These are phyloP conservation scores for Imbricaverruca yamaguchii DNA, from an alignment of 2,888 invertebrate genomes.

Conservation along the genomic window DNA sequence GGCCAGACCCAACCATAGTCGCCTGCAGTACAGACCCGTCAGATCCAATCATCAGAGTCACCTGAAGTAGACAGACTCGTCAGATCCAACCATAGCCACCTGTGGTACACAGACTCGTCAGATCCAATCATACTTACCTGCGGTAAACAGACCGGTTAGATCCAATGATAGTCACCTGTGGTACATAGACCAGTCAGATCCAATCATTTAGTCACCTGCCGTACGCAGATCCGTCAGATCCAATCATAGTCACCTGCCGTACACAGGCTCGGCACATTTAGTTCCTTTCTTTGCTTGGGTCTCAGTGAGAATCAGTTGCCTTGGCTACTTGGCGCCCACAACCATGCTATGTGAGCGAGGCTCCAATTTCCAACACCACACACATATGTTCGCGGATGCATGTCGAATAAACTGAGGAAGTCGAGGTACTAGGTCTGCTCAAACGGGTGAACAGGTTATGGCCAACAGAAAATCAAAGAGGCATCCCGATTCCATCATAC, in stretches of 20 bases:
- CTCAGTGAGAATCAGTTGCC: too few relatives aligned
- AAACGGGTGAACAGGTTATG: too few relatives aligned
- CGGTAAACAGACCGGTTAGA: too few relatives aligned
- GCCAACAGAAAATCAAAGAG: too few relatives aligned
- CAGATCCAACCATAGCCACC: neutral
- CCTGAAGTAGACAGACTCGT: neutral
- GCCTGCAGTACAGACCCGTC: neutral
- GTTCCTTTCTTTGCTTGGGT: too few relatives aligned
- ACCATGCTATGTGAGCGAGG: too few relatives aligned
- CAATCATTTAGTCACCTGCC: neutral
- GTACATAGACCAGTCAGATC: neutral
- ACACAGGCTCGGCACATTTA: neutral
- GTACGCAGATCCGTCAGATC: neutral
- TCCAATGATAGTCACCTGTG: neutral
- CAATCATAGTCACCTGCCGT: neutral
- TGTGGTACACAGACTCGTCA: neutral
- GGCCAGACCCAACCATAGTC: neutral
- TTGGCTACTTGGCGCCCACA: too few relatives aligned
- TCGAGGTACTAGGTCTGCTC: too few relatives aligned
- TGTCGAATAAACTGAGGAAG: too few relatives aligned
- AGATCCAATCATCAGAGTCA: neutral
- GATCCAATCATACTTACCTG: neutral
- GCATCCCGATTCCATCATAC: too few relatives aligned
- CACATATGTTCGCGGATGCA: too few relatives aligned
- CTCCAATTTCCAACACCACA: too few relatives aligned